Evolutionary conservation across 1,140 invertebrate species (phyloP), one percentile per base, ranked within the genome.

Genomic region (Subanguina moxae): DNA sequence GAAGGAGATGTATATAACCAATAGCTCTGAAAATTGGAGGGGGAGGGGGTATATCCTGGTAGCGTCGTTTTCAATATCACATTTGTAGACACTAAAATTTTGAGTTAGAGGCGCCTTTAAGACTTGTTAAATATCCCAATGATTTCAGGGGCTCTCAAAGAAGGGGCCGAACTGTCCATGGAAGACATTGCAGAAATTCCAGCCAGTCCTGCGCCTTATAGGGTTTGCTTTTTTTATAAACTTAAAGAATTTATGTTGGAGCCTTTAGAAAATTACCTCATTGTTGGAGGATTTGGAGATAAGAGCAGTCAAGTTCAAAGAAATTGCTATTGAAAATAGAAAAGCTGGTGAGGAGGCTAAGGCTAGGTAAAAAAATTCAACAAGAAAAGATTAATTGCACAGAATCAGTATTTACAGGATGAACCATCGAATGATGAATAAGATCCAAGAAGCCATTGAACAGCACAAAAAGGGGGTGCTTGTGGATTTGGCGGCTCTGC

Each of bases 181-280:
- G 68, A 65, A 7, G 68, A 70, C 27, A 43, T 70, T 23, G n/a
- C 23, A 21, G 52, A 70, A 58, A 66, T 70, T 43, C 68, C 68
- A 19, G 27, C 68, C n/a, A 57, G 48, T 23, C 68, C 68, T 8
- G 67, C 67, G n/a, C 62, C 63, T 25, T 68, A 68, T 19, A 67
- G 65, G 38, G 13, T 19, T 13, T 21, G 15, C 48, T 19, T 52
- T 7, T 8, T 7, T 52, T 52, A 8, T 52, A 52, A 21, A 7
- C 3, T 52, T 52, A 21, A 3, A 52, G 15, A 52, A 52, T 19
- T 5, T 7, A 52, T 21, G 11, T 45, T 45, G 43, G n/a, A 45
- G n/a, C n/a, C 11, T n/a, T 52, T 15, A 52, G 48, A 19, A 52
- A 52, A 15, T 21, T 52, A 15, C 3, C 48, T 25, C 48, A 52